Evolutionary conservation across 2,888 invertebrate species (phyloP), one percentile per base, ranked within the genome.

Genomic region (Ophion obscuratus): DNA sequence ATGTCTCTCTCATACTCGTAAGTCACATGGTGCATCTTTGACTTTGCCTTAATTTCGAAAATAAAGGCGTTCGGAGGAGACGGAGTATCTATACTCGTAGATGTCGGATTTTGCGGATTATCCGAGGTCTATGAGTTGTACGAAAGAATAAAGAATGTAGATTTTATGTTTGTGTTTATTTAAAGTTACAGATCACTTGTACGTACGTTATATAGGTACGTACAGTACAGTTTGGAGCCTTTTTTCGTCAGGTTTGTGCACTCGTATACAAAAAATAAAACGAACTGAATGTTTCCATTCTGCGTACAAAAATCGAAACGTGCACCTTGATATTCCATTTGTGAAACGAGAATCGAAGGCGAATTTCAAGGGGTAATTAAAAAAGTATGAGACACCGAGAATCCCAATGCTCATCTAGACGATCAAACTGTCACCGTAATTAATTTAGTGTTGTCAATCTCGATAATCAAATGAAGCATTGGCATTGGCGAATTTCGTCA

Each of bases 151-250:
- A 67, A 68, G 24, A 61, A 10, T 40, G 14, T n/a, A 73, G 31
- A 57, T 75, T 62, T 20, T 9, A 24, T 36, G 7, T 40, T 40
- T 14, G 57, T 80, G 70, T 75, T 70, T 14, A 75, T 84, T 84
- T 4, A 74, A 59, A 70, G 9, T 83, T 62, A 68, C 61, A 68
- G 66, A 68, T 78, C 74, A 80, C 73, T 87, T 87, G 68, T 84
- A 79, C 66, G 64, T 85, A 77, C 59, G 85, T 61, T 88, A 75
- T 64, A 70, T 79, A 85, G 40, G 59, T 57, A 57, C 47, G 67
- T 81, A 78, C 84, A 73, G 71, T 77, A 81, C 73, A 80, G 80
- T 80, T 40, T 1, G 1, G 1, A 40, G 57, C 75, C 79, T 78
- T 75, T 76, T 64, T 47, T 67, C 47, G 64, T 36, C 24, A 78